Evolutionary conservation across 2,888 invertebrate genomes (phyloP).

Genomic region (Nomada hirtipes): DNA sequence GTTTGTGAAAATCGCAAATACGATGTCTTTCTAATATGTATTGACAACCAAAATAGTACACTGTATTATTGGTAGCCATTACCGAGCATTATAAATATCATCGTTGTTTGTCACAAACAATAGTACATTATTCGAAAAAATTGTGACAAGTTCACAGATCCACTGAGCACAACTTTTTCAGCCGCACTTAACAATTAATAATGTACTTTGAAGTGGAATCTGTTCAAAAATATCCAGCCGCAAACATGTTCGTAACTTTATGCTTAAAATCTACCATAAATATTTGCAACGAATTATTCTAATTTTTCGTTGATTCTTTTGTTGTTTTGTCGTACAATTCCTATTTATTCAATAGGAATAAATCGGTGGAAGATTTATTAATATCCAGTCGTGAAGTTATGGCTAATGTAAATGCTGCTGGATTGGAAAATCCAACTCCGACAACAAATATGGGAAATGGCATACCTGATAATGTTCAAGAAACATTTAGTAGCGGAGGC

Average conservation of each 20-base stretch:
- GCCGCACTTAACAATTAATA: constrained; percentile 57
- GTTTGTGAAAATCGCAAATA: constrained; percentile 35
- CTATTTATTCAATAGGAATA: constrained; percentile 85
- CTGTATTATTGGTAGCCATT: constrained; percentile 29
- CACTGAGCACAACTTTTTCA: constrained; percentile 28
- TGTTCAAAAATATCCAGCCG: constrained; percentile 69
- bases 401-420: constrained; percentile 88
- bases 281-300: too few relatives aligned
- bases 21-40: constrained; percentile 39
- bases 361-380: constrained; percentile 88
- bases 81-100: constrained; percentile 5
- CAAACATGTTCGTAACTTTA: constrained; percentile 73
- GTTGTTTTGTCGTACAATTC: constrained; percentile 18
- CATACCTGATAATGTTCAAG: constrained; percentile 83
- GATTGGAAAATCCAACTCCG: constrained; percentile 85
- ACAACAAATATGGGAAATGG: constrained; percentile 84
- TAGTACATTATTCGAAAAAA: constrained; percentile 17
- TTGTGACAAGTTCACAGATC: constrained; percentile 52
- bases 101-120: constrained; percentile 7
- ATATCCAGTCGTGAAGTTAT: constrained; percentile 89
- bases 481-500: constrained; percentile 69
- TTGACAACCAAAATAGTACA: constrained; percentile 35
- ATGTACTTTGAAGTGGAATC: constrained; percentile 75
- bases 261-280: constrained; percentile 3
- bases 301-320: neutral